phyloP scores from a whole-genome alignment of 2,888 invertebrate genomes.

The Pantelozetes paolii region DNA sequence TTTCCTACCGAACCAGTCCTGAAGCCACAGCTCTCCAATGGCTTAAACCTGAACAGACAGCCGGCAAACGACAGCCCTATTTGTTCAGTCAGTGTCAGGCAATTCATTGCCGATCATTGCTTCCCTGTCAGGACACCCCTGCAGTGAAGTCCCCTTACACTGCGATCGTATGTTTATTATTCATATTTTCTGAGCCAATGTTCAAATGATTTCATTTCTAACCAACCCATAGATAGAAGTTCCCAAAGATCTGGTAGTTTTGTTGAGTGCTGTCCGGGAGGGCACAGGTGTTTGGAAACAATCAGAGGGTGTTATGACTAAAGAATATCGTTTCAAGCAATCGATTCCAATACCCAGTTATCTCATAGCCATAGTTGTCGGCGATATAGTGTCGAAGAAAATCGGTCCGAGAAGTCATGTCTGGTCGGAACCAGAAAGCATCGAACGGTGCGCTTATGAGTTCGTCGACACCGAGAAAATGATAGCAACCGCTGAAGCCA shows the following conservation, averaged over 20 bases:
- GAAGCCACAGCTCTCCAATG: slow-evolving; percentile 82
- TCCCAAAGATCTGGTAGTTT: slow-evolving; percentile 67
- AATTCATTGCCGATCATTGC: slow-evolving; percentile 79
- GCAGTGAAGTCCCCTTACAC: slow-evolving; percentile 79
- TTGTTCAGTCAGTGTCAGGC: slow-evolving; percentile 65
- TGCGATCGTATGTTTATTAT: slow-evolving; percentile 58
- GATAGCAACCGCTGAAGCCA: slow-evolving; percentile 71
- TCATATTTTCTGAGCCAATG: neutral
- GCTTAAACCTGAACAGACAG: slow-evolving; percentile 78
- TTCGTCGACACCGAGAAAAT: slow-evolving; percentile 82
- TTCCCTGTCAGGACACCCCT: slow-evolving; percentile 91
- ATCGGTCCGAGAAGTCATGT: slow-evolving; percentile 77
- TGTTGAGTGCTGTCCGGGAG: slow-evolving; percentile 78
- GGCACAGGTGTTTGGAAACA: slow-evolving; percentile 52
- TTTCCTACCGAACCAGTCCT: slow-evolving; percentile 71
- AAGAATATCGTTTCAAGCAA: slow-evolving; percentile 60
- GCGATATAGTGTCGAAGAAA: slow-evolving; percentile 65
- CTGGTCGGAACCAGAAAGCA: slow-evolving; percentile 81
- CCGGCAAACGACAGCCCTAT: slow-evolving; percentile 78
- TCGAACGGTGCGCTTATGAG: slow-evolving; percentile 79
- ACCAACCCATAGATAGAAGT: slow-evolving; percentile 61
- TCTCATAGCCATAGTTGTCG: slow-evolving; percentile 81
- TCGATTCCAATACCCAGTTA: slow-evolving; percentile 79
- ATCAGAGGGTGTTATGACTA: slow-evolving; percentile 54
- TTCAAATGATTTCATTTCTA: neutral